A percentile compares a stretch with the other conserved stretches of the same genome.
Evolutionary conservation across 2,113 vertebrate genomes (phyloP).

Genomic region (Atrichornis clamosus): DNA sequence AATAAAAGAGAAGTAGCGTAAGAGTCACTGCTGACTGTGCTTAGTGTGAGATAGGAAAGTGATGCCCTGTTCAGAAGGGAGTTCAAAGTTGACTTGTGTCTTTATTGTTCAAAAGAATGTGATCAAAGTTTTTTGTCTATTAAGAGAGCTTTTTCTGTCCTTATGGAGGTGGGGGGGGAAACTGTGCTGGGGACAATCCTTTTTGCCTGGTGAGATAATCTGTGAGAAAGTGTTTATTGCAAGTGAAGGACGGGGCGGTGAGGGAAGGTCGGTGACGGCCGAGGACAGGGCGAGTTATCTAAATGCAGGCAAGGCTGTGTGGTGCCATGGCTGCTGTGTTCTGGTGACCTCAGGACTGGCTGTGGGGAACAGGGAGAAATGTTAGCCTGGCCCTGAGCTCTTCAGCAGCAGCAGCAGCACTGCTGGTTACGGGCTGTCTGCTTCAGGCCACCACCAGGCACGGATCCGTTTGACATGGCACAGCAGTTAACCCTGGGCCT

Average conservation of each 20-base stretch:
- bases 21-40: neutral
- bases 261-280: neutral
- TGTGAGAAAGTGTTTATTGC: neutral
- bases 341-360: neutral
- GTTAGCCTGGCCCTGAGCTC: neutral
- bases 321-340: neutral
- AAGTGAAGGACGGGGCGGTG: neutral
- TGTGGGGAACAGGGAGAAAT: neutral
- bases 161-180: neutral
- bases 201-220: neutral
- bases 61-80: neutral
- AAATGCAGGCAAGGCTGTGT: neutral
- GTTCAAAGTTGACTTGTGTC: neutral
- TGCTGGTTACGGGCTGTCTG: neutral
- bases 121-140: neutral
- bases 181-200: neutral
- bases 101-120: neutral
- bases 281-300: neutral
- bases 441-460: neutral
- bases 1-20: neutral
- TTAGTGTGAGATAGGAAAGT: neutral
- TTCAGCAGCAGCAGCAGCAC: neutral
- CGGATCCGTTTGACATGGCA: neutral
- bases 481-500: neutral
- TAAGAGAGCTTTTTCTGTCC: neutral